Evolutionary conservation across 2,113 vertebrate genomes (phyloP), one percentile per base, ranked within the genome.

Genomic region (Salvelinus namaycush): DNA sequence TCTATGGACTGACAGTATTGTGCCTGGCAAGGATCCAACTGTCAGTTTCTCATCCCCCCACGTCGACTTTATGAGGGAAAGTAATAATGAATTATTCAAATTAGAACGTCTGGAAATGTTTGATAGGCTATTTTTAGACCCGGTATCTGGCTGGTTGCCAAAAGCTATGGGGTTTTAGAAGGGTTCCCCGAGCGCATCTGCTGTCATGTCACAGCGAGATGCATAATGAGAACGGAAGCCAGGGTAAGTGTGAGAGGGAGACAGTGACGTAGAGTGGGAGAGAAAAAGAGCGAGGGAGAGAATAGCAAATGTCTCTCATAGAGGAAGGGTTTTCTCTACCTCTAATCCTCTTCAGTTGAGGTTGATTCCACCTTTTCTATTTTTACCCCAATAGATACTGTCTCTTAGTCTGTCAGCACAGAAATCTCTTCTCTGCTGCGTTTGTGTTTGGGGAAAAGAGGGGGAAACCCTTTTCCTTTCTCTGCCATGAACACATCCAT

Each of bases 71-170:
- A 67, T 73, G 12, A 51, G 71, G 70, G 79, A 80, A 90, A 84
- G 70, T 77, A 74, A 87, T 80, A 81, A 88, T 84, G 75, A 90
- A 83, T 90, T 88, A 92, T 90, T 91, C 82, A 87, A 89, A 89
- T 88, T 54, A 76, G 73, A 72, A 80, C 13, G 78, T 75, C 82
- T 87, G 82, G 67, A 84, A 86, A 76, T 75, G 73, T 90, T 84
- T 80, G 84, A 88, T 86, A 74, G 75, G 76, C 84, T 90, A 90
- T 90, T 90, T 87, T 88, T 86, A 91, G 85, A 18, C 76, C 14
- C 12, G 1, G 79, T 79, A 60, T 79, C 48, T 83, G 84, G 84
- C 81, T 79, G 83, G 60, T 77, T 86, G 82, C 86, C 89, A 87
- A 79, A 86, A 88, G 84, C 87, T 75, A 74, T 64, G 83, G 76